Percentiles rank a stretch among this genome's conserved stretches.
phyloP scores from a whole-genome alignment of 2,888 invertebrate genomes.

The Polylopha cassiicola region DNA sequence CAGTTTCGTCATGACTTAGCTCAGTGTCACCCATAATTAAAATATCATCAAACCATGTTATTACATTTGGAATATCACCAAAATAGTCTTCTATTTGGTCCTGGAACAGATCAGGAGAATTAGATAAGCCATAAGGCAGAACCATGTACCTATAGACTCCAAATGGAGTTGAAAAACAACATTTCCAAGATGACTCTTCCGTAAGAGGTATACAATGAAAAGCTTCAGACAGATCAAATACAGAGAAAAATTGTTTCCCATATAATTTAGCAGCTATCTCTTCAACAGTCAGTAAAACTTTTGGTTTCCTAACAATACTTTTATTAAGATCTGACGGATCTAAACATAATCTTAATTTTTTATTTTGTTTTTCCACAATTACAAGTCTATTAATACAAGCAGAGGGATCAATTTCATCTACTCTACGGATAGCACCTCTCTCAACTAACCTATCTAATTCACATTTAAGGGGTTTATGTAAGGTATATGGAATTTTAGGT shows the following conservation, averaged over 20 bases:
- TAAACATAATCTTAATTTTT: slow-evolving; percentile 1
- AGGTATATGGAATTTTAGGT: not conserved
- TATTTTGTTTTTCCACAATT: slow-evolving; percentile 1
- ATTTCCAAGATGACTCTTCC: slow-evolving; percentile 5
- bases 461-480: no score
- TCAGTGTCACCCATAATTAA: slow-evolving; percentile 11
- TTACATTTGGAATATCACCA: slow-evolving; percentile 14
- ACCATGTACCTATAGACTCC: slow-evolving; percentile 3
- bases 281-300: no score
- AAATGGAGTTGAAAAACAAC: slow-evolving; percentile 4
- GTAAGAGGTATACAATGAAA: slow-evolving; percentile 8
- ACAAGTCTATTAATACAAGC: slow-evolving; percentile 1
- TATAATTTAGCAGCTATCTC: not conserved
- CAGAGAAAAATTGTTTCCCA: slow-evolving; percentile 2
- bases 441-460: no score
- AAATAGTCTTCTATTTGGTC: slow-evolving; percentile 7
- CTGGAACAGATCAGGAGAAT: slow-evolving; percentile 7
- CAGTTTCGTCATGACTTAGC: slow-evolving; percentile 9
- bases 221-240: slow-evolving; percentile 6
- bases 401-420: no score
- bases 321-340: not conserved
- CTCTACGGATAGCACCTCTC: no score
- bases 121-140: slow-evolving; percentile 3
- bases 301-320: slow-evolving; percentile 2
- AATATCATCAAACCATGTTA: slow-evolving; percentile 16